Base-by-base conservation (phyloP, 1,140 invertebrate species). In the Aphaenogaster ashmeadi region DNA sequence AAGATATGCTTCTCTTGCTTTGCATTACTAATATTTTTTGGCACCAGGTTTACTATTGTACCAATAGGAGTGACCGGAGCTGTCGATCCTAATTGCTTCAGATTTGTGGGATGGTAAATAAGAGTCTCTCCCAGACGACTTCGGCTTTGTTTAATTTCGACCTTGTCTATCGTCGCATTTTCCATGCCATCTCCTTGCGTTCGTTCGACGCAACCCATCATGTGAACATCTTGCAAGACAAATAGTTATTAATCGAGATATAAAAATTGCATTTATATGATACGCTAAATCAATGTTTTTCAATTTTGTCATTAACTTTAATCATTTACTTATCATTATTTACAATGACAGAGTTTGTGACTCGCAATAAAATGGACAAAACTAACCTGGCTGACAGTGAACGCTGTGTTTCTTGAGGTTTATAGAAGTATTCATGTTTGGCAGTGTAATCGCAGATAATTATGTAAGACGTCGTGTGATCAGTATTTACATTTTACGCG, bases 111-210 rank as follows among this genome's bases (percentile, higher is more conserved):
- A 91, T 95, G 94, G 84, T 96, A 96, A 74, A 96, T 95, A 2
- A 96, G 91, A 13, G 94, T 93, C 44, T 96, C 94, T 11, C 94
- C 94, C 18, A 95, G 78, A 41, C 93, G 92, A 66, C 41, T 90
- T 90, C 91, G 95, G 90, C 62, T 91, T 90, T 64, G 87, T 71
- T 94, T 94, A 18, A 18, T 41, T 71, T 93, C 92, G 41, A 60
- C 0, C 88, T 93, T 93, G 7, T 91, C 89, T 5, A 56, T 13
- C 1, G 60, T 56, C 60, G 91, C 87, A 88, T 95, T 95, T 93
- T 96, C 96, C 96, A 96, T 96, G 44, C 96, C 96, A 94, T 96
- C 96, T 11, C 96, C 96, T 87, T 96, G 94, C 0, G 96, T 96
- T 80, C 96, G 93, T 77, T 89, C 90, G n/a, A 93, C 87, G 44